phyloP scores from a whole-genome alignment of 2,888 invertebrate species.

The Euplagia quadripunctaria region DNA sequence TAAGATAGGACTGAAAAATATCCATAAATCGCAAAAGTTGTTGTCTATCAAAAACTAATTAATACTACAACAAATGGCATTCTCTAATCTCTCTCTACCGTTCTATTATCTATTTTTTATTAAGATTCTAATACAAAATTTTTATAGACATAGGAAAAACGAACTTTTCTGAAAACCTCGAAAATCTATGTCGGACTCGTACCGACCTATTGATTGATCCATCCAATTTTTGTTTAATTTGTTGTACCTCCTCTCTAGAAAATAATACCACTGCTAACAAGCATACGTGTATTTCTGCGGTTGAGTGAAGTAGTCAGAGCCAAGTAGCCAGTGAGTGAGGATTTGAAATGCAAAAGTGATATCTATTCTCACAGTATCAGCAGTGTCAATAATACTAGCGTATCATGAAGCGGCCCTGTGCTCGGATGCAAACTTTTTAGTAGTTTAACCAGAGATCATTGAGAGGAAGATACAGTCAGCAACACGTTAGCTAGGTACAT shows the following conservation, averaged over 20 bases:
- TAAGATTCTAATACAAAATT: too few relatives aligned
- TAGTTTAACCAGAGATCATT: not conserved
- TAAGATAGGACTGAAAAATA: too few relatives aligned
- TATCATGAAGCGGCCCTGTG: not conserved
- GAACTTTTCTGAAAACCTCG: too few relatives aligned
- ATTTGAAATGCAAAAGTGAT: not conserved
- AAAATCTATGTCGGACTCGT: too few relatives aligned
- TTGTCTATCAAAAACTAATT: too few relatives aligned
- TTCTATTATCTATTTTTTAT: too few relatives aligned
- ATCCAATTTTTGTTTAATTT: not conserved
- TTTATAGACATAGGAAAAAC: too few relatives aligned
- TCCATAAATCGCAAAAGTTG: too few relatives aligned
- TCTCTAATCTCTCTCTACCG: too few relatives aligned
- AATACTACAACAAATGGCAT: too few relatives aligned
- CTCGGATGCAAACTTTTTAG: not conserved
- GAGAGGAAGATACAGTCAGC: not conserved
- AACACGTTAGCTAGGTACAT: too few relatives aligned
- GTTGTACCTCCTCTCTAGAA: not conserved
- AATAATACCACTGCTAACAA: not conserved
- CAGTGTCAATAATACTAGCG: not conserved
- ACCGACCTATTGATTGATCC: not conserved
- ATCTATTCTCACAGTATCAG: not conserved
- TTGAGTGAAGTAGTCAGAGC: not conserved
- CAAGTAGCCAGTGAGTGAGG: not conserved
- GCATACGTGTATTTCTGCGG: too few relatives aligned